Conservation (phyloP, 1,140 invertebrate genomes). For the Drosophila equinoxialis region DNA sequence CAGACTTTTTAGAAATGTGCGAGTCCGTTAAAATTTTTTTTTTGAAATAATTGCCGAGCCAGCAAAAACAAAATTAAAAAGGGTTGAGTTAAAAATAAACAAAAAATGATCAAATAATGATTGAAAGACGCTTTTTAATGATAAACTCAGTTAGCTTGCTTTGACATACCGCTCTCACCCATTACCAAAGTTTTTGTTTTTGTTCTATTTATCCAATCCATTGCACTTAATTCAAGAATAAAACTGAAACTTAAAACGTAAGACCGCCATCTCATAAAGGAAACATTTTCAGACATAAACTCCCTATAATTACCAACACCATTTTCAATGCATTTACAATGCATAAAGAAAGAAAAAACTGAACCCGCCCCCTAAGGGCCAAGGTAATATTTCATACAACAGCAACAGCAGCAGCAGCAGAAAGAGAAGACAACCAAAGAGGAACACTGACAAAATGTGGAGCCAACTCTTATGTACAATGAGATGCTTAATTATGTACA, state of each 20-base stretch:
- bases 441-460: conserved; percentile 3
- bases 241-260: conserved; percentile 55
- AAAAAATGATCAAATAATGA: no score
- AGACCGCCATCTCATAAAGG: conserved; percentile 64
- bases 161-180: no score
- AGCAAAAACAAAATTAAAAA: no score
- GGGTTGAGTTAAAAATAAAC: no score
- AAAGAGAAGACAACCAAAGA: conserved; percentile 19
- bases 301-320: conserved; percentile 83
- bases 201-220: neutral
- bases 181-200: neutral
- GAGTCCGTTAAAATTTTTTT: no score
- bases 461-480: neutral
- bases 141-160: neutral
- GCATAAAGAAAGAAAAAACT: conserved; percentile 50
- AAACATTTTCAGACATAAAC: conserved; percentile 81
- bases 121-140: neutral
- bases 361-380: conserved; percentile 69
- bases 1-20: no score
- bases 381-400: conserved; percentile 58
- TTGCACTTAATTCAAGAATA: conserved; percentile 60
- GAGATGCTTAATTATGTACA: neutral
- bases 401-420: conserved; percentile 28
- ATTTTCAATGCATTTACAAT: conserved; percentile 77
- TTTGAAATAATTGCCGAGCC: no score